Conservation (phyloP, 2,113 vertebrate genomes). For the Proterorhinus semilunaris region DNA sequence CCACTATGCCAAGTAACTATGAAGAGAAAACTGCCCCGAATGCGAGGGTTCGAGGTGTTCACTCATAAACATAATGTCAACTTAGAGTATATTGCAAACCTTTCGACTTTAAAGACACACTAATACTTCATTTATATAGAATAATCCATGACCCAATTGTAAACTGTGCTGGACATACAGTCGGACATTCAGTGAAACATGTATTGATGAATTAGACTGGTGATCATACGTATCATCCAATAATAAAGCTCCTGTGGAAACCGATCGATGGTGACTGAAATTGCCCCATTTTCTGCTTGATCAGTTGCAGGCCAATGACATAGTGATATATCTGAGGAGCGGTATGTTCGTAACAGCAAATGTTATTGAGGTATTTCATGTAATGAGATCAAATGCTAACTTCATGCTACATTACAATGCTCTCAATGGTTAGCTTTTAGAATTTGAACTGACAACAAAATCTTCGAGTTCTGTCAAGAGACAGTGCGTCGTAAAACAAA, state of each 20-base stretch:
- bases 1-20: no score
- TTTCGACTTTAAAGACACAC: background rate
- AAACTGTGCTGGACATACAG: background rate
- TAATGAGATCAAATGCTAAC: background rate
- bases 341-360: background rate
- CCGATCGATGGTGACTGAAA: background rate
- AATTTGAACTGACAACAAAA: no score
- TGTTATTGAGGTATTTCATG: background rate
- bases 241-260: background rate
- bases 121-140: background rate
- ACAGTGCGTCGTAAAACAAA: background rate
- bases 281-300: conserved; percentile 6
- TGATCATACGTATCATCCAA: background rate
- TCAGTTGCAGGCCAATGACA: background rate
- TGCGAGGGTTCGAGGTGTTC: no score
- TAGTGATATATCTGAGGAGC: background rate
- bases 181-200: background rate
- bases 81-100: no score
- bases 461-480: no score
- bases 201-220: background rate
- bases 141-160: background rate
- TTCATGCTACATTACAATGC: no score
- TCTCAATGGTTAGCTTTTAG: no score
- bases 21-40: no score
- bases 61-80: no score